Base-by-base conservation (phyloP, 2,113 vertebrate genomes). In the Natator depressus region DNA sequence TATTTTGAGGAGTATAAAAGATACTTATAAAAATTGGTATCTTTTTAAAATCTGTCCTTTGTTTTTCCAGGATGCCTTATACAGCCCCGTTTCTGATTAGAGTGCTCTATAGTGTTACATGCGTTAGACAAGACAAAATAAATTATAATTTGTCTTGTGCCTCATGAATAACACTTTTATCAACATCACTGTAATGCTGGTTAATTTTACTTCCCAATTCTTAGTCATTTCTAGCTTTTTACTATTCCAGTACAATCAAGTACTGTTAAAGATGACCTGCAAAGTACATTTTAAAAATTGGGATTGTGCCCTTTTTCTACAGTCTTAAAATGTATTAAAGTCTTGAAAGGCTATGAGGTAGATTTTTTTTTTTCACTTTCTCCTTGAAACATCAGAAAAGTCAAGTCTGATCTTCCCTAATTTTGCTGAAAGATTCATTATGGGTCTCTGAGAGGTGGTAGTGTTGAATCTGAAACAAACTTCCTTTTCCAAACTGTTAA, bases 341-440 rank as follows among this genome's bases (percentile, higher is more conserved):
- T 80, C 5, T 3, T 29, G 2, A 89, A 10, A 46, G 2, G n/a
- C n/a, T 80, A 2, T 69, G 54, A 91, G n/a, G 62, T 57, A 51
- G 4, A 25, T 89, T 95, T n/a, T 35, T 6, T 47, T 47, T 69
- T 75, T 75, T 42, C 19, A 85, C 31, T 65, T 93, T 92, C 38
- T 75, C n/a, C 22, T 75, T 38, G 38, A 42, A 20, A 1, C 0
- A 53, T 78, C 20, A 50, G 27, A 16, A 86, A 92, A 92, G 8
- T 59, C 29, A 89, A 75, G 38, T 42, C n/a, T 38, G 19, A 65
- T 65, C 29, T 35, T 65, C 24, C 20, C 69, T 62, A 47, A 10
- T 86, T 80, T 72, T 88, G 14, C 81, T 86, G 78, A 46, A 55
- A 91, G 59, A 13, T 92, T 93, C 83, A 35, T 75, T 65, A 59